Percentiles rank a stretch among this genome's conserved stretches.
Conservation (phyloP, 2,888 invertebrate species). For the Phyllotreta cruciferae region DNA sequence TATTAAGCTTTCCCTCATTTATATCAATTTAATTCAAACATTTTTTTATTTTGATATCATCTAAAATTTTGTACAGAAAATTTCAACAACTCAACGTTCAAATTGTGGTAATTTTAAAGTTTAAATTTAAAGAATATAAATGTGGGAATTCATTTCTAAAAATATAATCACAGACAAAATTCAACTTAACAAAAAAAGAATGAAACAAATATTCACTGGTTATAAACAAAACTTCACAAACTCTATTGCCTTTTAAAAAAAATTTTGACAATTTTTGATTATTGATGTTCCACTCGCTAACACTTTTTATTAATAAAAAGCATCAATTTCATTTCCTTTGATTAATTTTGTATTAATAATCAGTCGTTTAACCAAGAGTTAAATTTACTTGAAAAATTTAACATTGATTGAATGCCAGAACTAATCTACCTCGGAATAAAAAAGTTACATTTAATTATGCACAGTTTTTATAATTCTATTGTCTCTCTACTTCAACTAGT, state of each 20-base stretch:
- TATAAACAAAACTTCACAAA: slow-evolving; percentile 31
- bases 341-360: slow-evolving; percentile 34
- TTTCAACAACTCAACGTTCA: background rate
- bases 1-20: background rate
- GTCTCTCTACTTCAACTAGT: background rate
- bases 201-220: slow-evolving; percentile 29
- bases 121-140: background rate
- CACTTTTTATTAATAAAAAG: slow-evolving; percentile 33
- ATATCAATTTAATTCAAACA: slow-evolving; percentile 6
- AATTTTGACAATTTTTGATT: slow-evolving; percentile 36
- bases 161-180: slow-evolving; percentile 39
- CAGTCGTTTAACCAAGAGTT: slow-evolving; percentile 42
- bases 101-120: background rate
- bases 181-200: slow-evolving; percentile 36
- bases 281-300: slow-evolving; percentile 38
- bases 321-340: slow-evolving; percentile 37
- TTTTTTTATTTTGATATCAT: background rate
- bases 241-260: slow-evolving; percentile 38
- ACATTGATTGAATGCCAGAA: slow-evolving; percentile 39
- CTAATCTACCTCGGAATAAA: slow-evolving; percentile 13
- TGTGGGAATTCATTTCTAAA: slow-evolving; percentile 27
- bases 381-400: slow-evolving; percentile 24
- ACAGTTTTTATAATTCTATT: background rate
- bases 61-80: slow-evolving; percentile 4
- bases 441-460: slow-evolving; percentile 2